Evolutionary conservation across 2,797 vertebrate species (phyloP), one percentile per base, ranked within the genome.

Genomic region (Parauchenoglanis ngamensis): DNA sequence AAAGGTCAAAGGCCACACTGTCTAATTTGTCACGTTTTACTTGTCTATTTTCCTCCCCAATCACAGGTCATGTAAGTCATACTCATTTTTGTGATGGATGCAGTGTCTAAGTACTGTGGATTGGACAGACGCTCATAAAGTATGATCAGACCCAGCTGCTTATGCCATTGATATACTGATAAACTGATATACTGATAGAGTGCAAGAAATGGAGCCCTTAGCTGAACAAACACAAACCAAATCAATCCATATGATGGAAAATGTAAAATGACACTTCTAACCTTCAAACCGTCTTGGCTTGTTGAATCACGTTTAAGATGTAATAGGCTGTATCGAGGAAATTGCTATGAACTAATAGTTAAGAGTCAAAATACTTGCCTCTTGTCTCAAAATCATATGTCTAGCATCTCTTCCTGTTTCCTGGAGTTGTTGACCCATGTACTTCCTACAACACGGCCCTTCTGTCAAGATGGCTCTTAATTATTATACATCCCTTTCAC

Each of bases 391-490:
- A 87, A 80, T 61, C 46, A 84, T 76, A 67, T 80, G 75, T 89
- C 87, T 85, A 78, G 68, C 52, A n/a, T 77, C 70, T 84, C 73
- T 77, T 89, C 84, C 87, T 68, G 52, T 72, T 85, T 88, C 46
- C 88, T 86, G 81, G 8, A 31, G 82, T 57, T 83, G 72, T 87
- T 87, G 84, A 89, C 81, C 87, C 44, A 0, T 72, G 40, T 28
- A 67, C 49, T 89, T 90, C 91, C 84, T 86, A 78, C 57, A 85
- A 52, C 25, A 79, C 40, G 40, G 63, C 57, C 68, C 6, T 44
- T 44, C 54, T 52, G 65, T 61, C 12, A 19, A 84, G 70, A 89
- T 87, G 52, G 65, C 87, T 88, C 82, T 88, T 86, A 86, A 83
- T 89, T 63, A 79, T 81, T 44, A 68, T 85, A 31, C 84, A 81